These are phyloP conservation scores for Mnemiopsis leidyi DNA, from an alignment of 37 sponge, comb jelly and placozoan species.

Conservation along the genomic window DNA sequence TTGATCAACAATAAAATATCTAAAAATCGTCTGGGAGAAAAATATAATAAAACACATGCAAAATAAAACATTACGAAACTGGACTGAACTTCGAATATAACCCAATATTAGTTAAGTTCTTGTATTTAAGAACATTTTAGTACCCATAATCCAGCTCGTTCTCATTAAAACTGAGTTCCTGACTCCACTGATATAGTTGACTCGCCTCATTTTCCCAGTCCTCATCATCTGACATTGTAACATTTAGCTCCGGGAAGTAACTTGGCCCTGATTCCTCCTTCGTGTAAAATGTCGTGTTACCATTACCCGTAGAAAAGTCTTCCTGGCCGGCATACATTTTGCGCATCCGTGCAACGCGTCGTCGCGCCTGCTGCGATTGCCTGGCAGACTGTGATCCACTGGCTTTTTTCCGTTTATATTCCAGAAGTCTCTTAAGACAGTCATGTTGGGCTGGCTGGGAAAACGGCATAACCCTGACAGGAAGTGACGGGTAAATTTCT, in stretches of 20 bases:
- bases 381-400: constrained; percentile 62
- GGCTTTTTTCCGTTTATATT: neutral
- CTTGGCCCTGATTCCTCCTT: constrained; percentile 67
- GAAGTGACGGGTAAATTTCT: constrained; percentile 13
- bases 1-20: neutral
- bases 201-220: constrained; percentile 70
- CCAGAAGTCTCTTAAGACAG: constrained; percentile 21
- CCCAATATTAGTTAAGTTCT: too few relatives aligned
- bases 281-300: constrained; percentile 8
- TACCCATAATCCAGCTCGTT: neutral
- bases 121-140: too few relatives aligned
- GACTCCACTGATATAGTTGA: constrained; percentile 82
- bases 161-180: constrained; percentile 75
- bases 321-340: constrained; percentile 65
- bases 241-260: constrained; percentile 37
- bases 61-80: neutral
- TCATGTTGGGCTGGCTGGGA: constrained; percentile 30
- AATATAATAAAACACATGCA: neutral
- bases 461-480: neutral
- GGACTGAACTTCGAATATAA: neutral
- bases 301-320: constrained; percentile 49
- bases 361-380: constrained; percentile 72
- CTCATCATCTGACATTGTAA: constrained; percentile 56
- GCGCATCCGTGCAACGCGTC: constrained; percentile 77
- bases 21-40: neutral